Conservation (phyloP, 2,113 vertebrate genomes). For the Ovis canadensis region DNA sequence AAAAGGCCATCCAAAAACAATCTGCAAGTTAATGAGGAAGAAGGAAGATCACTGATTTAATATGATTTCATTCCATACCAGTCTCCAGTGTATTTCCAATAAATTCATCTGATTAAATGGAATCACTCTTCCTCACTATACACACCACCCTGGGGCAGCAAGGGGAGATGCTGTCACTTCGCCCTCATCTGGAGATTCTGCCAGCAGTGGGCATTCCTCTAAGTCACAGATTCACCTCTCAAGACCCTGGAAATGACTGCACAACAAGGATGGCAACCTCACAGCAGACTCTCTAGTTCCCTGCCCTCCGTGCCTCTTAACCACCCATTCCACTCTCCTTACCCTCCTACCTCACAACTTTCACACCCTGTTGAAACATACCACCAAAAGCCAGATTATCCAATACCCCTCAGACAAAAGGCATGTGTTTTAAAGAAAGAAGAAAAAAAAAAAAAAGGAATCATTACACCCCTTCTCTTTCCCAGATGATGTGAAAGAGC, state of each 20-base stretch:
- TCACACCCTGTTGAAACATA: neutral
- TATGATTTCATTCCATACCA: neutral
- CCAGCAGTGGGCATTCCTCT: neutral
- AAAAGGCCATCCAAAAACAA: neutral
- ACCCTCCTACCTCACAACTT: no score
- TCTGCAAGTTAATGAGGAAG: neutral
- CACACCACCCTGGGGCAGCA: neutral
- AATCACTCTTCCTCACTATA: neutral
- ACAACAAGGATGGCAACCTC: neutral
- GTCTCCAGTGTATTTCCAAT: neutral
- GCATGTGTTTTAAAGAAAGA: neutral
- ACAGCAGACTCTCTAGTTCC: no score
- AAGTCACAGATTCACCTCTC: neutral
- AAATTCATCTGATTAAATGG: neutral
- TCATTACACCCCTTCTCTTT: neutral
- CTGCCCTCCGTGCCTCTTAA: neutral
- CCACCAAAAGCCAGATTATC: neutral
- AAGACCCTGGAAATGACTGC: no score
- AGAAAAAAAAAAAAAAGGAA: neutral
- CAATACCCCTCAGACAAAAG: neutral
- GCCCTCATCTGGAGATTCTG: fast-evolving
- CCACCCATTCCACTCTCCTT: neutral
- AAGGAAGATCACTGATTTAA: neutral
- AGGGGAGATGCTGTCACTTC: neutral
- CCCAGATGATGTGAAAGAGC: neutral